Evolutionary conservation across 2,888 invertebrate species (phyloP).

Genomic region (Lepetodrilus schrolli): DNA sequence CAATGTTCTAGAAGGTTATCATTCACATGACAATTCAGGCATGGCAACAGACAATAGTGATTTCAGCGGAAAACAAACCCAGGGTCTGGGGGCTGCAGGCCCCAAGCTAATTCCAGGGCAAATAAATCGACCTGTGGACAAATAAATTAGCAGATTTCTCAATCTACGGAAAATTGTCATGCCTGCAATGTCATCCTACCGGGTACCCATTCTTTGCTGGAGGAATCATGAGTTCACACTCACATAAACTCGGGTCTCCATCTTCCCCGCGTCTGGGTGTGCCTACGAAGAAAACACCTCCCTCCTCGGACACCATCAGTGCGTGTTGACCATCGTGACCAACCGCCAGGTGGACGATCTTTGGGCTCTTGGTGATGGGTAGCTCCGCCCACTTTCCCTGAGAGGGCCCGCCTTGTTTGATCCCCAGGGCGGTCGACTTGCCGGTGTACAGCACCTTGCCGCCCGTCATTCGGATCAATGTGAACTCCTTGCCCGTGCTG

Average conservation of each 20-base stretch:
- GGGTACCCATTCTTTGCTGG: too few relatives aligned
- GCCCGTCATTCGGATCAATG: conserved; percentile 86
- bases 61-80: too few relatives aligned
- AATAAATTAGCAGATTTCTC: too few relatives aligned
- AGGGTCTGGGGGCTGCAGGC: too few relatives aligned
- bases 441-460: conserved; percentile 93
- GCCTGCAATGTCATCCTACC: too few relatives aligned
- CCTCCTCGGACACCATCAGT: conserved; percentile 92
- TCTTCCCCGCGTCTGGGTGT: conserved; percentile 94
- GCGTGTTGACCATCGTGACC: conserved; percentile 96
- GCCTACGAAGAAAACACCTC: conserved; percentile 90
- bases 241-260: conserved; percentile 83
- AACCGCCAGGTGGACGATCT: conserved; percentile 86
- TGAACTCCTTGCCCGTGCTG: conserved; percentile 92
- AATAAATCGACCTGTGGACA: too few relatives aligned
- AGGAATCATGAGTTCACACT: conserved; percentile 35
- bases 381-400: conserved; percentile 76
- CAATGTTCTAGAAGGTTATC: too few relatives aligned
- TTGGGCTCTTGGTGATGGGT: conserved; percentile 83
- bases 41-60: too few relatives aligned
- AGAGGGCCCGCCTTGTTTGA: conserved; percentile 80
- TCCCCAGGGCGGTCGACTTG: conserved; percentile 88
- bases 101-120: too few relatives aligned
- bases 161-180: too few relatives aligned
- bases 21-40: too few relatives aligned